Evolutionary conservation across 1,140 invertebrate genomes (phyloP), one percentile per base, ranked within the genome.

Genomic region (Scaptomyza montana): DNA sequence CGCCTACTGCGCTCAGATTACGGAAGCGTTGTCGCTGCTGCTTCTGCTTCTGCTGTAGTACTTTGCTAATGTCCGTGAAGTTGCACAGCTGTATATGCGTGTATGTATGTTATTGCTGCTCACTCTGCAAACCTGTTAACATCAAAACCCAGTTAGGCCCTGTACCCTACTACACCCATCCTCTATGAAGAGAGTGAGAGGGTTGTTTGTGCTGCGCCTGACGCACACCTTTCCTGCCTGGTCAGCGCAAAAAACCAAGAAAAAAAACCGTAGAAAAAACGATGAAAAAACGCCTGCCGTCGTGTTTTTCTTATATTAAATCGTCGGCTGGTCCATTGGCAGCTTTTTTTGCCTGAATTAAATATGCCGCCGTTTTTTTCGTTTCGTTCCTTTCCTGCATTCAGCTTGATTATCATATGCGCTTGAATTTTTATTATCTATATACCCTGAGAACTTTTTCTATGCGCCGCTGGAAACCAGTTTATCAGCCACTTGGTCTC

Each of bases 391-490:
- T 50, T 74, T 80, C 33, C 6, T 69, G 77, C 78, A 43, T 70
- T 85, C 70, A 75, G 74, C 70, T 89, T 90, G 87, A 90, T 90
- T 90, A 90, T 90, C 87, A 90, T 89, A 84, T 78, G 79, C 89
- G 87, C 82, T 90, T 90, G 89, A 89, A 90, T 90, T 90, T 89
- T 90, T 90, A 90, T 90, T 90, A 90, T 90, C 84, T 84, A 82
- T 70, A 54, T 89, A 90, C 89, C 89, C 89, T 91, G 90, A 91
- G 90, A 91, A 91, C 90, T 90, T 91, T 91, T 91, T 78, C 74
- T 86, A 81, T 86, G 77, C 80, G 69, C 75, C 57, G 56, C 77
- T 74, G 69, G 80, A 70, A 89, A 91, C 90, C 89, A 91, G 90
- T 91, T 91, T 81, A 79, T 74, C 86, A 79, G 86, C 86, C 90